phyloP scores from a whole-genome alignment of 2,888 invertebrate genomes.

The Drosophila macrospina region DNA sequence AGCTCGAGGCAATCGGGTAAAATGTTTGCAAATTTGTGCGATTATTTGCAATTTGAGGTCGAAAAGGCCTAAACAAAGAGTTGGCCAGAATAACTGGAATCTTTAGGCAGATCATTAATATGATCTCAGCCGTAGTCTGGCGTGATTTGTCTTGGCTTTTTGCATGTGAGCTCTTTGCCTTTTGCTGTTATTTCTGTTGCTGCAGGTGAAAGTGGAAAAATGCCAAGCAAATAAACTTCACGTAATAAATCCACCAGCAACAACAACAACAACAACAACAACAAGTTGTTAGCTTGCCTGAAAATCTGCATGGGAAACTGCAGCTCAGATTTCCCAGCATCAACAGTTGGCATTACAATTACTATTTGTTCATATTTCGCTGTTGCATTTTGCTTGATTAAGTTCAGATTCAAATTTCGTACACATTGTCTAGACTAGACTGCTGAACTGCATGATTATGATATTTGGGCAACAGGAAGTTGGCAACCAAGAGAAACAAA shows the following conservation, averaged over 20 bases:
- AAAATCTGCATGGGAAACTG: slow-evolving; percentile 35
- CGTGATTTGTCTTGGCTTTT: slow-evolving; percentile 20
- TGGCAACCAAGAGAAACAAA: slow-evolving; percentile 6
- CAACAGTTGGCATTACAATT: slow-evolving; percentile 4
- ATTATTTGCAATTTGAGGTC: slow-evolving; percentile 18
- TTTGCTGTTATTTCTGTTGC: slow-evolving; percentile 16
- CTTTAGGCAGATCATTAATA: slow-evolving; percentile 38
- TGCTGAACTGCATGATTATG: slow-evolving; percentile 22
- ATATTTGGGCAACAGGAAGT: slow-evolving; percentile 55
- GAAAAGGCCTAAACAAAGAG: neutral
- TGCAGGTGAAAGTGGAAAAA: slow-evolving; percentile 71
- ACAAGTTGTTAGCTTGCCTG: slow-evolving; percentile 51
- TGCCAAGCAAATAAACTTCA: slow-evolving; percentile 61
- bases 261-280: slow-evolving; percentile 18
- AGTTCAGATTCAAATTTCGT: slow-evolving; percentile 39
- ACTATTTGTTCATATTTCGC: slow-evolving; percentile 7
- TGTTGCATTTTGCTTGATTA: neutral
- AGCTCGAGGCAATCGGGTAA: slow-evolving; percentile 12
- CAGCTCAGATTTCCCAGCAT: slow-evolving; percentile 58
- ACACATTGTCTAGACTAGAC: slow-evolving; percentile 24
- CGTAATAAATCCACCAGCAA: slow-evolving; percentile 62
- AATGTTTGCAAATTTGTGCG: slow-evolving; percentile 3
- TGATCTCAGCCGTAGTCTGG: slow-evolving; percentile 26
- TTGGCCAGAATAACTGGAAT: slow-evolving; percentile 17
- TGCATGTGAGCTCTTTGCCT: neutral